Conservation (phyloP, 2,797 vertebrate species). For the Hemitrygon akajei region DNA sequence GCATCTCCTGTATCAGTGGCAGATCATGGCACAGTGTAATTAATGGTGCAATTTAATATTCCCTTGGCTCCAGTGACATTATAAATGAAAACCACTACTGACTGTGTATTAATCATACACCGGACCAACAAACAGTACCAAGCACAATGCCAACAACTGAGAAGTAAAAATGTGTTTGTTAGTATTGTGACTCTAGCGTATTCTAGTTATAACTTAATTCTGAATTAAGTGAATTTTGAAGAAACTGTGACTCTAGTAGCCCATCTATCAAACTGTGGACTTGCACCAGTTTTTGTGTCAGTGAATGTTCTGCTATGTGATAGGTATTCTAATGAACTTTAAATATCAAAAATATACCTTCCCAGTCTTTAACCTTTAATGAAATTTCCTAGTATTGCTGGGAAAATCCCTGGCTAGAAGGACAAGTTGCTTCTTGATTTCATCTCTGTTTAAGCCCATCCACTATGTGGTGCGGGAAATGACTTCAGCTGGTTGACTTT, state of each 20-base stretch:
- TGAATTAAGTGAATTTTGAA: neutral
- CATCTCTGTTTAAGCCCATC: neutral
- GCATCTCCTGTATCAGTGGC: neutral
- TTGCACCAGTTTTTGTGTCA: neutral
- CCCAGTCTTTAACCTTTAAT: neutral
- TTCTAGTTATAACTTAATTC: neutral
- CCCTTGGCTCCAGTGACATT: neutral
- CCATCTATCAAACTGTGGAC: neutral
- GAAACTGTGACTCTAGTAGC: neutral
- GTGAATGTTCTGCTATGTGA: neutral
- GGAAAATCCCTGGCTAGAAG: neutral
- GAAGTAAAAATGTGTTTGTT: neutral
- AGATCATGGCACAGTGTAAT: neutral
- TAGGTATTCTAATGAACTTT: neutral
- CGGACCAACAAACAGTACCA: neutral
- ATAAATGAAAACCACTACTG: neutral
- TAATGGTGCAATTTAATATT: constrained; percentile 11
- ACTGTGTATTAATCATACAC: neutral
- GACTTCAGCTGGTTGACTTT: neutral
- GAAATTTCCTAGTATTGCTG: neutral
- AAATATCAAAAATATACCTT: neutral
- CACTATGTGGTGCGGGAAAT: neutral
- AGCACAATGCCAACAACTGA: neutral
- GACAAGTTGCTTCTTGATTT: neutral
- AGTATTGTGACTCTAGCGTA: neutral